Conservation (phyloP, 2,797 vertebrate genomes). For the Epinephelus awoara region DNA sequence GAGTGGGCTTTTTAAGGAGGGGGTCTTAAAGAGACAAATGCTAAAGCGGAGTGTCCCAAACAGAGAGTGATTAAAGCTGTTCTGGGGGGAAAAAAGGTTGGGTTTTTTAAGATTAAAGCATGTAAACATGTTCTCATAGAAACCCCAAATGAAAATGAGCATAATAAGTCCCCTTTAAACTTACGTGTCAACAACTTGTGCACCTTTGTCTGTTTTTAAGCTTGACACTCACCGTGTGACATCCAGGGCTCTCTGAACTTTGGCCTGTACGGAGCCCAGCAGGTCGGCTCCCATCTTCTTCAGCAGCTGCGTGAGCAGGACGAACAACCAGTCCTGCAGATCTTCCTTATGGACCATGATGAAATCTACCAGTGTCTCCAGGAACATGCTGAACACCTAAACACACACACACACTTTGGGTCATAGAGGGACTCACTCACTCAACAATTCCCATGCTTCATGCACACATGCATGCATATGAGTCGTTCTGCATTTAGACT, state of each 20-base stretch:
- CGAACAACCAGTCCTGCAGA: constrained; percentile 97
- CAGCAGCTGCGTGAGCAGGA: constrained; percentile 94
- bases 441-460: not conserved
- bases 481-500: not conserved
- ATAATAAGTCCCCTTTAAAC: no score
- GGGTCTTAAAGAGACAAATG: no score
- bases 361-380: constrained; percentile 98
- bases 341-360: constrained; percentile 96
- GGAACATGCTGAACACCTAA: constrained; percentile 99
- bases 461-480: constrained; percentile 42
- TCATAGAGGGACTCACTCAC: constrained; percentile 9
- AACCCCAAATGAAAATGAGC: no score
- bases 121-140: no score
- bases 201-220: not conserved
- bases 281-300: constrained; percentile 99
- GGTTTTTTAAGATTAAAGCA: no score
- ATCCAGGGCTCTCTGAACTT: constrained; percentile 97
- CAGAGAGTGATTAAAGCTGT: no score
- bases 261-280: constrained; percentile 97
- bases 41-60: no score
- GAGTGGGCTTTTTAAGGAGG: no score
- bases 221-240: constrained; percentile 89
- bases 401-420: constrained; percentile 65
- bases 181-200: not conserved
- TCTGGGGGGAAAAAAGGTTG: no score